These are phyloP conservation scores for Stenchaetothrips biformis DNA, from an alignment of 2,888 invertebrate genomes.

Conservation along the genomic window DNA sequence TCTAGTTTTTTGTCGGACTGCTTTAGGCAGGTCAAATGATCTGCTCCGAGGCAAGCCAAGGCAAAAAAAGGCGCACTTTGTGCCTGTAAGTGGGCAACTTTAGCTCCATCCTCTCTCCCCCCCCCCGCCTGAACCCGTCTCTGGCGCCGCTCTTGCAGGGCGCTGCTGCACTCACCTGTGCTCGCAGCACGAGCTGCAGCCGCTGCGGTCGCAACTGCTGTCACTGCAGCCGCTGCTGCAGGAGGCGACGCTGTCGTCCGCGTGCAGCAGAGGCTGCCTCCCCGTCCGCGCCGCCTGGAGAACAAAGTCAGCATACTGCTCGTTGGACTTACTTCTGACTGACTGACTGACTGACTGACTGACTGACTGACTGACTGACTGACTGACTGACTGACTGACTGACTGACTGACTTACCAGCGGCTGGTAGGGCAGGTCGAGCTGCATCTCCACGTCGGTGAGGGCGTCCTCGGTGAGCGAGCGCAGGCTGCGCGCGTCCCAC, in stretches of 20 bases:
- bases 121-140: too few species aligned
- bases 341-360: background rate
- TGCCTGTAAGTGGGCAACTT: too few species aligned
- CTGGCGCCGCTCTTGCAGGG: too few species aligned
- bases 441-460: conserved; percentile 6
- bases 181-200: conserved; percentile 4
- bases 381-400: background rate
- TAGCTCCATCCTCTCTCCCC: too few species aligned
- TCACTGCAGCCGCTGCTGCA: conserved; percentile 20
- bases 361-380: background rate
- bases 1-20: too few species aligned
- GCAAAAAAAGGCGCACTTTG: too few species aligned
- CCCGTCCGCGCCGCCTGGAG: background rate
- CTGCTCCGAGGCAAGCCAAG: too few species aligned
- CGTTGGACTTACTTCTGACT: too few species aligned
- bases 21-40: too few species aligned
- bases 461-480: conserved; percentile 18
- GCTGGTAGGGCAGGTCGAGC: conserved; percentile 3
- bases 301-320: background rate
- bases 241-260: background rate
- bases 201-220: conserved; percentile 21
- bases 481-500: conserved; percentile 15
- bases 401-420: background rate
- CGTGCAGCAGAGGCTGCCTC: background rate
- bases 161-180: background rate